Conservation (phyloP, 2,113 vertebrate genomes). For the Passer domesticus region DNA sequence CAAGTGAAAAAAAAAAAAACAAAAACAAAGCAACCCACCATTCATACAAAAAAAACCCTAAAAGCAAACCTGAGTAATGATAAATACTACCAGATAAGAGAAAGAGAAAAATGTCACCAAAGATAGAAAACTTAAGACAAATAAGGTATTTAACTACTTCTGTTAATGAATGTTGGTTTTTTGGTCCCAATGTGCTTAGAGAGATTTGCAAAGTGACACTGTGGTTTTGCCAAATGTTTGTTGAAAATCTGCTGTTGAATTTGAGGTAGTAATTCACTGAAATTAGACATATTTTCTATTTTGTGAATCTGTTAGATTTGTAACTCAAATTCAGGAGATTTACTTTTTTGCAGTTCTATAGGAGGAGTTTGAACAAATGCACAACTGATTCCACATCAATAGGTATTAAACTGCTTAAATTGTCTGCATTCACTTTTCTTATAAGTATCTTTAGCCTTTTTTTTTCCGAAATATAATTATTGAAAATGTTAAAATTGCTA, state of each 20-base stretch:
- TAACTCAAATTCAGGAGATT: not conserved
- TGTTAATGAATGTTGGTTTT: not conserved
- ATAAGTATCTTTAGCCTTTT: not conserved
- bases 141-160: not conserved
- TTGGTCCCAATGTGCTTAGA: not conserved
- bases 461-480: not conserved
- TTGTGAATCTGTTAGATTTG: not conserved
- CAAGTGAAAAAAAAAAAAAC: accelerated
- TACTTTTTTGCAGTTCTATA: not conserved
- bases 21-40: not conserved
- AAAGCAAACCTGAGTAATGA: not conserved
- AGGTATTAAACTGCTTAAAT: not conserved
- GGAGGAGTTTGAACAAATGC: not conserved
- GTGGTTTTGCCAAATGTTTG: not conserved
- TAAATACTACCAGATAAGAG: not conserved
- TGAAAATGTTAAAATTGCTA: not conserved
- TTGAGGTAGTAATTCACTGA: not conserved
- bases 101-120: not conserved
- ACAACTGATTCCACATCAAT: not conserved
- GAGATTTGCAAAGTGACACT: not conserved
- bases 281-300: not conserved
- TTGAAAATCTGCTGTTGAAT: not conserved
- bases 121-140: not conserved
- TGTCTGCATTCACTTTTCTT: not conserved
- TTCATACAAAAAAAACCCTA: not conserved